Conservation (phyloP, 2,888 invertebrate genomes). For the Lampropteryx suffumata region DNA sequence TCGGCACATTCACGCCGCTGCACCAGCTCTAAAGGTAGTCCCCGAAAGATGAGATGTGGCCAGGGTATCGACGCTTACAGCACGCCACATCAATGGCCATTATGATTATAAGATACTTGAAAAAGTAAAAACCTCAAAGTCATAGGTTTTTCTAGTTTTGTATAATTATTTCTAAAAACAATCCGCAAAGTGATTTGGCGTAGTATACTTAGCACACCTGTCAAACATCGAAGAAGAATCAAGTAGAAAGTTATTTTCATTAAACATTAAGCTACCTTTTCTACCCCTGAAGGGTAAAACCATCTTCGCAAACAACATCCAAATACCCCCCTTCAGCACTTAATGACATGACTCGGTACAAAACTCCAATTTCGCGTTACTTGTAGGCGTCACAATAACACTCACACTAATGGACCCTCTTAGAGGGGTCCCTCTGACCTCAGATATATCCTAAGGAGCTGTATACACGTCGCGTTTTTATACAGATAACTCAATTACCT, state of each 20-base stretch:
- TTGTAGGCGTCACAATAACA: slow-evolving; percentile 48
- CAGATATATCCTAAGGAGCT: slow-evolving; percentile 11
- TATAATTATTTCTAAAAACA: no score
- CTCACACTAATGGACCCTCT: slow-evolving; percentile 43
- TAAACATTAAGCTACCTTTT: slow-evolving; percentile 3
- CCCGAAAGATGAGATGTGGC: no score
- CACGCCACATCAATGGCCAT: no score
- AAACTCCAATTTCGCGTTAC: slow-evolving; percentile 37
- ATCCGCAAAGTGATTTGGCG: no score
- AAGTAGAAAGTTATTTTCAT: slow-evolving; percentile 6
- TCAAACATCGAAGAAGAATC: neutral
- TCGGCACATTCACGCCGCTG: no score
- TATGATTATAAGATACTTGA: no score
- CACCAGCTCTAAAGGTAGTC: no score
- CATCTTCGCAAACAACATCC: slow-evolving; percentile 20
- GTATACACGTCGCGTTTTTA: slow-evolving; percentile 7
- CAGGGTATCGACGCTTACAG: no score
- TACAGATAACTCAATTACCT: no score
- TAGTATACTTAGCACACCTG: no score
- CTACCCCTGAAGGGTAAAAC: slow-evolving; percentile 14
- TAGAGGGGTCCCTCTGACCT: slow-evolving; percentile 31
- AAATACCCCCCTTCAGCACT: slow-evolving; percentile 20
- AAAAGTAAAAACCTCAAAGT: no score
- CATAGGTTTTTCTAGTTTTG: no score
- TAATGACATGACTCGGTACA: slow-evolving; percentile 36